Base-by-base conservation (phyloP, 2,797 vertebrate species). In the Taeniopygia guttata region DNA sequence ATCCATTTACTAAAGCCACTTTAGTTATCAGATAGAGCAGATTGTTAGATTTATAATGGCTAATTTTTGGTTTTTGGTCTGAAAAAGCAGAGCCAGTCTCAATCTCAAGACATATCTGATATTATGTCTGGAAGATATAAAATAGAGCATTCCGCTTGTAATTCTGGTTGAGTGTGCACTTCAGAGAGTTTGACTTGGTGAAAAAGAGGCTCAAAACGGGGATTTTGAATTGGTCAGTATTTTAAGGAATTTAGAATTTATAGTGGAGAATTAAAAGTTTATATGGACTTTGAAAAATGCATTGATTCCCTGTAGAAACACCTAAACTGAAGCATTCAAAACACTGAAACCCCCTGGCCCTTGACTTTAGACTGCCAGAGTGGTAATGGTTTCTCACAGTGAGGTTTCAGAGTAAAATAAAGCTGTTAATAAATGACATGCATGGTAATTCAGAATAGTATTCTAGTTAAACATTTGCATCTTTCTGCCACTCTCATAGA, bases 251-350 rank as follows among this genome's bases (percentile, higher is more conserved):
- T 84, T 49, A 42, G 29, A 56, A 64, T 69, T 92, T 84, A 26
- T 67, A 30, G 36, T 4, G n/a, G 52, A 91, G 64, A 55, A 34
- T 62, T 34, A 19, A 46, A 42, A 17, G 1, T 38, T 67, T 32
- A 29, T 62, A 18, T 46, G 55, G 30, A 64, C 38, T 1, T 0
- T 58, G 19, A 26, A 46, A 26, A 0, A 7, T 1, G 12, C 40
- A 30, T 38, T 4, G 8, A 38, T 80, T 70, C 27, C 29, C 8
- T 16, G 49, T 45, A 69, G 34, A 73, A 43, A n/a, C 32, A 75
- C 11, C 30, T 40, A 48, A 90, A 46, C 17, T 10, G 32, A 90
- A 63, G 34, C 19, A 32, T 67, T 81, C 29, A 66, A 51, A 85
- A 21, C 29, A 26, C 12, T 84, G 69, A 48, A 45, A 6, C 9